Evolutionary conservation across 2,888 invertebrate genomes (phyloP).

Genomic region (Hydrotaea diabolus): DNA sequence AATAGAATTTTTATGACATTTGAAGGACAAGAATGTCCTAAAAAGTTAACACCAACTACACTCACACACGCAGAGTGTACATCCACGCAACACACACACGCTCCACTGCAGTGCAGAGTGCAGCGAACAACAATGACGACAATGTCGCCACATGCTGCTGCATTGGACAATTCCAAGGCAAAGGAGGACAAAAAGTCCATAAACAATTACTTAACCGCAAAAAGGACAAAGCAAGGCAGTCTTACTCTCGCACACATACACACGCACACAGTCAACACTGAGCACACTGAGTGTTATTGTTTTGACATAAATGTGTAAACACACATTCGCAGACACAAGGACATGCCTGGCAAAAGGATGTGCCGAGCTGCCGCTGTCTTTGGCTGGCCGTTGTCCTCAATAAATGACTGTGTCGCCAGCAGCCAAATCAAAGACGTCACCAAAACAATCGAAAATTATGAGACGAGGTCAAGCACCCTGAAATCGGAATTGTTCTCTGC

Average conservation of each 20-base stretch:
- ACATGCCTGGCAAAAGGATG: not conserved
- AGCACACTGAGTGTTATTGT: slow-evolving; percentile 14
- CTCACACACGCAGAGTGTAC: no score
- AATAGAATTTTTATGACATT: slow-evolving; percentile 19
- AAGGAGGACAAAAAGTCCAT: slow-evolving; percentile 33
- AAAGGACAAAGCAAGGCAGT: slow-evolving; percentile 39
- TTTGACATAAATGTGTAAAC: slow-evolving; percentile 43
- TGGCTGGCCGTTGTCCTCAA: slow-evolving; percentile 4
- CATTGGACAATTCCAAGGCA: slow-evolving; percentile 13
- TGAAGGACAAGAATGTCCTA: slow-evolving; percentile 40
- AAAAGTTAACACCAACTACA: not conserved
- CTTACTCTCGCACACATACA: not conserved
- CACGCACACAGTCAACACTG: not conserved
- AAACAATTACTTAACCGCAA: slow-evolving; percentile 65
- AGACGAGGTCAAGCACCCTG: slow-evolving; percentile 64
- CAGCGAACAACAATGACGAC: not conserved
- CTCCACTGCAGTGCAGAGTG: not conserved
- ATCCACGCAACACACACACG: not conserved
- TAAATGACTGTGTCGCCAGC: slow-evolving; percentile 16
- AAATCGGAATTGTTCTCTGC: slow-evolving; percentile 27
- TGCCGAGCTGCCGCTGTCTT: not conserved
- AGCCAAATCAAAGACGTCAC: slow-evolving; percentile 3
- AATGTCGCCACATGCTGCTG: slow-evolving; percentile 23
- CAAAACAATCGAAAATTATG: not conserved
- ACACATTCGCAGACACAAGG: slow-evolving; percentile 20